These are phyloP conservation scores for Lontra canadensis DNA, from an alignment of 2,113 vertebrate species.

Conservation along the genomic window DNA sequence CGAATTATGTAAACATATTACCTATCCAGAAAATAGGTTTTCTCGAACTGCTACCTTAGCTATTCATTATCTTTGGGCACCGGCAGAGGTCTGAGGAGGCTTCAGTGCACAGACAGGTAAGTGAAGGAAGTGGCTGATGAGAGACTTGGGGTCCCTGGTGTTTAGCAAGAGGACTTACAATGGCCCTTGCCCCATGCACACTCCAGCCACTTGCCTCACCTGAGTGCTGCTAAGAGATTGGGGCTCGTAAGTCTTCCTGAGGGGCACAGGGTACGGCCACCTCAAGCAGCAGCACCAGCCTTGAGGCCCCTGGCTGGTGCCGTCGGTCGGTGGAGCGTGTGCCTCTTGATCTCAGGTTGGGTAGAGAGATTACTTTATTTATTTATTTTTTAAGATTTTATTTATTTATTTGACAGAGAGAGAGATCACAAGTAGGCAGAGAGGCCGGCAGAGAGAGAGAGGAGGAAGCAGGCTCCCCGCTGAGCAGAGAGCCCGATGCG, in stretches of 20 bases:
- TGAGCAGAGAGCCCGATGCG: too few species aligned
- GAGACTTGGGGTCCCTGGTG: not conserved
- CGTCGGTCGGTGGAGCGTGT: not conserved
- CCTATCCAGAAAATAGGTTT: not conserved
- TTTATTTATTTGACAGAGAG: too few species aligned
- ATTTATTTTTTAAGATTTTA: too few species aligned
- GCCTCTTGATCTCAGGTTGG: not conserved
- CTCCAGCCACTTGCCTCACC: not conserved
- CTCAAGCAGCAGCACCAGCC: not conserved
- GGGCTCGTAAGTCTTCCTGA: not conserved
- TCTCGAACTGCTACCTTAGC: not conserved
- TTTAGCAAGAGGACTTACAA: not conserved
- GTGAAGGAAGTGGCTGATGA: not conserved
- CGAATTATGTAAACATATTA: not conserved
- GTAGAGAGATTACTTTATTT: not conserved
- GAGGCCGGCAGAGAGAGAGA: too few species aligned
- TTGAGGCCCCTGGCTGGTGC: not conserved
- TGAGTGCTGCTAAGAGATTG: not conserved
- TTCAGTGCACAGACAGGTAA: not conserved
- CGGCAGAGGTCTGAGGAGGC: not conserved
- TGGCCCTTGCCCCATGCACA: accelerated
- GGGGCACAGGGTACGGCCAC: not conserved
- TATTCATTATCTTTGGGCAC: not conserved
- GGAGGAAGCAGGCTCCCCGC: too few species aligned
- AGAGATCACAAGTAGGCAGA: too few species aligned